These are phyloP conservation scores for Myoxocephalus aenaeus DNA, from an alignment of 2,797 vertebrate genomes.

Conservation along the genomic window DNA sequence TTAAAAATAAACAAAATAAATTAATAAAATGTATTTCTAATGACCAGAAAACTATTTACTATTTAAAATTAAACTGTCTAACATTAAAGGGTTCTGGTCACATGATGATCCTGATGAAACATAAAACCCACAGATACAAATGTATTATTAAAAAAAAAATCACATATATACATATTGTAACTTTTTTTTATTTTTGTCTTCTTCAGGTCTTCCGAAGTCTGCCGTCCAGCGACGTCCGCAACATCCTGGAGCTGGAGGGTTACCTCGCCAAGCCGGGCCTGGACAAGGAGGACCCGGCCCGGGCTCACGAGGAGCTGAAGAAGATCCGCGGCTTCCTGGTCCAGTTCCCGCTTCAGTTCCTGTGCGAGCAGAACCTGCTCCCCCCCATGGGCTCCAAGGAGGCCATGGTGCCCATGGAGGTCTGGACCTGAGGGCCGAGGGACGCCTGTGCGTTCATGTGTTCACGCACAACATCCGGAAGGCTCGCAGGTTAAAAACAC, in stretches of 20 bases:
- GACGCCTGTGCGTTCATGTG: background rate
- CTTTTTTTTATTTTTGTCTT: too few relatives aligned
- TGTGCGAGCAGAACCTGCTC: constrained; percentile 91
- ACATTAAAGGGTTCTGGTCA: too few relatives aligned
- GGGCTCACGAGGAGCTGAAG: constrained; percentile 91
- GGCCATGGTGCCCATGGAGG: constrained; percentile 96
- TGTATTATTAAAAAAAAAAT: too few relatives aligned
- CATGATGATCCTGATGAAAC: too few relatives aligned
- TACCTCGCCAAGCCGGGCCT: constrained; percentile 87
- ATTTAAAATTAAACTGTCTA: too few relatives aligned
- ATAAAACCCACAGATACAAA: too few relatives aligned
- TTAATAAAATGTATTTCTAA: too few relatives aligned
- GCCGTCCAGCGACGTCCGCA: constrained; percentile 93
- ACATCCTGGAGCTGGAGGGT: constrained; percentile 88
- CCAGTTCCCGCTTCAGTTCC: constrained; percentile 94
- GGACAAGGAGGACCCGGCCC: constrained; percentile 86
- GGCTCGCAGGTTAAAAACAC: background rate
- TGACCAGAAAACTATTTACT: too few relatives aligned
- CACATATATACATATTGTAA: too few relatives aligned
- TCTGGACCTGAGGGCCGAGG: constrained; percentile 83
- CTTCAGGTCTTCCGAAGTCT: constrained; percentile 94
- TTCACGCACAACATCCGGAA: background rate
- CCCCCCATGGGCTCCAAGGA: constrained; percentile 96
- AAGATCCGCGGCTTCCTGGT: constrained; percentile 96
- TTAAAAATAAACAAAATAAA: too few relatives aligned